Evolutionary conservation across 2,888 invertebrate genomes (phyloP).

Genomic region (Drosophila mettleri): DNA sequence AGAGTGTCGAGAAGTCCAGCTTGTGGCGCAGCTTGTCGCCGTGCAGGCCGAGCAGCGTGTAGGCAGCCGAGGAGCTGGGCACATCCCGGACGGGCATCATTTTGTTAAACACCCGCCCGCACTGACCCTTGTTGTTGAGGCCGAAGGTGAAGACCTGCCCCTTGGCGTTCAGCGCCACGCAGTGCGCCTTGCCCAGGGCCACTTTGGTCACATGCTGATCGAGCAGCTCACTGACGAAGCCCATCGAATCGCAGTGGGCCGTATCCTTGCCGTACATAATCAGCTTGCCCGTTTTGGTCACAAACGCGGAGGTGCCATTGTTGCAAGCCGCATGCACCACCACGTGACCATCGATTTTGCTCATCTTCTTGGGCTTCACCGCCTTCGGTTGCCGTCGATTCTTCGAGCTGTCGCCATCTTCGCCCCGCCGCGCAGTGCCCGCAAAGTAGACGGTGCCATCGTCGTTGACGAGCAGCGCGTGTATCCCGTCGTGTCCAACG

Average conservation of each 20-base stretch:
- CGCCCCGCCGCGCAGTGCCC: conserved; percentile 95
- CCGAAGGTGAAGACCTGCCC: conserved; percentile 98
- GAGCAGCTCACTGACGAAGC: conserved; percentile 91
- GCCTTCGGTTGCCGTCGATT: conserved; percentile 94
- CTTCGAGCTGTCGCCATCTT: conserved; percentile 94
- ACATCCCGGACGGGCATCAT: conserved; percentile 86
- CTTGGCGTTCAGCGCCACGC: conserved; percentile 93
- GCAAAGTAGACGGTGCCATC: conserved; percentile 95
- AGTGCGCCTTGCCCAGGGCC: conserved; percentile 97
- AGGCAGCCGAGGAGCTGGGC: conserved; percentile 59
- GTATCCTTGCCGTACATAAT: conserved; percentile 98
- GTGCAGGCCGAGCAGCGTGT: conserved; percentile 50
- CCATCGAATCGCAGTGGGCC: conserved; percentile 91
- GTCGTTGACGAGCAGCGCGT: conserved; percentile 95
- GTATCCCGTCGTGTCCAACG: conserved; percentile 96
- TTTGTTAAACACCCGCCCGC: conserved; percentile 92
- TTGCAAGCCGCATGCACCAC: conserved; percentile 95
- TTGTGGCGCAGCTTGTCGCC: conserved; percentile 75
- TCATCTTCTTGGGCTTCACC: conserved; percentile 96
- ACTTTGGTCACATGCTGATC: conserved; percentile 91
- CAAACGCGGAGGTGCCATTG: conserved; percentile 96
- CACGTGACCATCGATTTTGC: conserved; percentile 93
- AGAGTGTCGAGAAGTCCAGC: conserved; percentile 83
- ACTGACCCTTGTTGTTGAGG: conserved; percentile 98
- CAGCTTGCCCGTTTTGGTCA: conserved; percentile 95